phyloP scores from a whole-genome alignment of 2,888 invertebrate species.

The Rhyacophila evoluta region DNA sequence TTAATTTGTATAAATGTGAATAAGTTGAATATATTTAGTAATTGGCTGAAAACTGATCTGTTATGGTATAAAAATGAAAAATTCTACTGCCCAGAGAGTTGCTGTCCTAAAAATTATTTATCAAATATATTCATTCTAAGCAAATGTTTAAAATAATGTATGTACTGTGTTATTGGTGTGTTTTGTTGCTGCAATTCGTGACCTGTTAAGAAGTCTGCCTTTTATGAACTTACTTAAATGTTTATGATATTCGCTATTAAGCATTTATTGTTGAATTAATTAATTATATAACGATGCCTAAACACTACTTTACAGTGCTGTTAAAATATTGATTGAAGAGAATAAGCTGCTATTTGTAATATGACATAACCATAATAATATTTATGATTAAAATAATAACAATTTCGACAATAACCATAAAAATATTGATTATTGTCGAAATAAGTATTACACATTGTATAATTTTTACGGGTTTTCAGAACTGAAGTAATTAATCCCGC shows the following conservation, averaged over 20 bases:
- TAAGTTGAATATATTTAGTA: too few relatives aligned
- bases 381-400: too few relatives aligned
- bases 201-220: slow-evolving; percentile 1
- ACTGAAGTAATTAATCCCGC: too few relatives aligned
- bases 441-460: neutral
- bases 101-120: too few relatives aligned
- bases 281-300: neutral
- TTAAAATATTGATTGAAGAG: neutral
- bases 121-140: too few relatives aligned
- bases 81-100: too few relatives aligned
- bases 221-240: neutral
- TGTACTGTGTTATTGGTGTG: too few relatives aligned
- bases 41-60: too few relatives aligned
- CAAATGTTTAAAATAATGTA: too few relatives aligned
- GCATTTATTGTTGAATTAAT: neutral
- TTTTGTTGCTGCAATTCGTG: neutral
- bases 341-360: neutral
- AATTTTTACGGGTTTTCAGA: neutral
- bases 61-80: too few relatives aligned
- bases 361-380: neutral
- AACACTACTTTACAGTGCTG: neutral
- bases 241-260: neutral
- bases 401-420: too few relatives aligned
- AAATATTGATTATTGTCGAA: neutral
- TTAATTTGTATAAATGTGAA: too few relatives aligned